Conservation (phyloP, 2,113 vertebrate species). For the Passer domesticus region DNA sequence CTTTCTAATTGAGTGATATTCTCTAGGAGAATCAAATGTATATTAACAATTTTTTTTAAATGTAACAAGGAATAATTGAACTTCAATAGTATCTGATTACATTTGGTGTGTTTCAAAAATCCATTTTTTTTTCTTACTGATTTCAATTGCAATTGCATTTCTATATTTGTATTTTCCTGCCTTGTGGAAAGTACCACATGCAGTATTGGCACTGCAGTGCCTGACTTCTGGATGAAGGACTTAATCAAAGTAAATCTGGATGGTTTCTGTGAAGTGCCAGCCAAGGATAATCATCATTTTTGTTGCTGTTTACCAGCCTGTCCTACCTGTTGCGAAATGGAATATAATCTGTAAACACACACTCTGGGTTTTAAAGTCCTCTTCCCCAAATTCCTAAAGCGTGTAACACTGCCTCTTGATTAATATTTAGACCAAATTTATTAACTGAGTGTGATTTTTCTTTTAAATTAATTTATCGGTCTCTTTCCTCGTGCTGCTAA, state of each 20-base stretch:
- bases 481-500: not conserved
- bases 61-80: slow-evolving; percentile 13
- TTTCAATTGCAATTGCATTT: not conserved
- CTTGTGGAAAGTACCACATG: not conserved
- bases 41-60: not conserved
- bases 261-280: not conserved
- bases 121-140: not conserved
- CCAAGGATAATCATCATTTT: not conserved
- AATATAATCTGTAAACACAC: not conserved
- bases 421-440: not conserved
- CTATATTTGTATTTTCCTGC: not conserved
- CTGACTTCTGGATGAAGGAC: not conserved
- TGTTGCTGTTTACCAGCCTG: not conserved
- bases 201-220: not conserved
- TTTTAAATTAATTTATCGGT: not conserved
- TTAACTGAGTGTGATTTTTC: not conserved
- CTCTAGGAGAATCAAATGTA: not conserved
- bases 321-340: not conserved
- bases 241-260: not conserved
- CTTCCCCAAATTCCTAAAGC: not conserved
- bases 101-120: not conserved
- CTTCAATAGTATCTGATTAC: slow-evolving; percentile 25
- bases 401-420: not conserved
- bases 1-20: not conserved
- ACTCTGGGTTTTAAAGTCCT: not conserved